phyloP scores from a whole-genome alignment of 2,113 vertebrate species.

The Oncorhynchus keta region DNA sequence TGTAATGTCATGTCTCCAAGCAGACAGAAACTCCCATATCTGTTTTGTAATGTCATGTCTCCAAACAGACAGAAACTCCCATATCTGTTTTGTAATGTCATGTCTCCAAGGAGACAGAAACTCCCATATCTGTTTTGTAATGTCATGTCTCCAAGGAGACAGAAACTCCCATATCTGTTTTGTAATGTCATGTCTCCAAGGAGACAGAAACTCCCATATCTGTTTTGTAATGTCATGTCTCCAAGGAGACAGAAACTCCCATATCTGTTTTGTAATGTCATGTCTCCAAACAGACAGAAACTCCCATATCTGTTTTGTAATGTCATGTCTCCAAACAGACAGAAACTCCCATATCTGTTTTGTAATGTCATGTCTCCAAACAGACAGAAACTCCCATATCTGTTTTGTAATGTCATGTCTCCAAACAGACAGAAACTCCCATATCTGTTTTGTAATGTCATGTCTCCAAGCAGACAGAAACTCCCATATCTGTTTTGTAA shows the following conservation, averaged over 20 bases:
- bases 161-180: not conserved
- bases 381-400: no score
- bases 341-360: no score
- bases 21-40: not conserved
- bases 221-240: not conserved
- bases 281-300: slow-evolving; percentile 18
- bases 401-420: no score
- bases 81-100: not conserved
- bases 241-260: slow-evolving; percentile 18
- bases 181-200: slow-evolving; percentile 18
- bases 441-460: no score
- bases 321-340: no score
- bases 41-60: not conserved
- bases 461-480: no score
- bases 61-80: slow-evolving; percentile 17
- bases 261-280: not conserved
- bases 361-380: no score
- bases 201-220: not conserved
- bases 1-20: slow-evolving; percentile 18
- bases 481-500: no score
- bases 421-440: no score
- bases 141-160: slow-evolving; percentile 16
- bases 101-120: slow-evolving; percentile 18
- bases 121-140: not conserved
- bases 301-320: not conserved